Base-by-base conservation (phyloP, 2,113 vertebrate genomes). In the Hippocampus guttulatus region DNA sequence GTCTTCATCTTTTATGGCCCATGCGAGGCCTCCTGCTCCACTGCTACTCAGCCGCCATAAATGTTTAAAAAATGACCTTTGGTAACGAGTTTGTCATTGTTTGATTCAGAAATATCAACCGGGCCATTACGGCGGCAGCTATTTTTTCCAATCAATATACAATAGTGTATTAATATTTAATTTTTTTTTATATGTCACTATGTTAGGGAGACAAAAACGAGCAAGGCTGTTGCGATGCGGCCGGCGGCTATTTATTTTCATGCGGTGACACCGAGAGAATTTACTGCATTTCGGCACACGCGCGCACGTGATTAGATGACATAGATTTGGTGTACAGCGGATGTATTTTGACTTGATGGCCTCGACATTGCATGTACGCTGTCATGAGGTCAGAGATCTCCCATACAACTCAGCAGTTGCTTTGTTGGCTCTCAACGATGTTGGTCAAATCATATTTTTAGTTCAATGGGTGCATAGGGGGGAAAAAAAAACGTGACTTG, bases 41-140 rank as follows among this genome's bases (percentile, higher is more conserved):
- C 71, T 84, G 84, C 84, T 83, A 82, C 88, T 90, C 84, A 74
- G 71, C 80, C 88, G 87, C 90, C 90, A 92, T 93, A 87, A 92
- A 93, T 93, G 91, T 93, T 92, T 93, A 86, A 92, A 92, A 91
- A 91, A 88, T 92, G 91, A 90, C 91, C 92, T 93, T 92, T 92
- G 85, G 88, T 92, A 92, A 91, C 73, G 87, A 92, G 88, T 92
- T 90, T 92, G 88, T 89, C 89, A 92, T 91, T 89, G 90, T 92
- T 93, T 92, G 91, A 91, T 91, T 92, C 88, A 91, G 91, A 92
- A 93, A 93, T 92, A 92, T 92, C 90, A 92, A 89, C 88, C 71
- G 60, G 74, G 77, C 90, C 88, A 92, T 92, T 92, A 92, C 65
- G 66, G 85, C 86, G 85, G 83, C 89, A 91, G 90, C 83, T 90